phyloP scores from a whole-genome alignment of 2,888 invertebrate species.

The Venustoraphidia nigricollis region DNA sequence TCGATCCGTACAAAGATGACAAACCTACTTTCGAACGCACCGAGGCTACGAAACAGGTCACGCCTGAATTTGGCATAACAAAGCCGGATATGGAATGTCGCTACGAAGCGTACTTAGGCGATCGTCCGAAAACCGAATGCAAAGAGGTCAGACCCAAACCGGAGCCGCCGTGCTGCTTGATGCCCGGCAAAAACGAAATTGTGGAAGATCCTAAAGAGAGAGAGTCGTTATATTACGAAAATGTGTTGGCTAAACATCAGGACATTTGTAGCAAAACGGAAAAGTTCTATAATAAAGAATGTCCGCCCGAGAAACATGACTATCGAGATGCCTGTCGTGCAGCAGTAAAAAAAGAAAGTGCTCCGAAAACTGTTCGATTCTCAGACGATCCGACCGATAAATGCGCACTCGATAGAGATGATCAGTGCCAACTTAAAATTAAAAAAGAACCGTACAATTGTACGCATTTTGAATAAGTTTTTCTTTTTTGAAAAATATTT shows the following conservation, averaged over 20 bases:
- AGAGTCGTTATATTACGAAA: conserved; percentile 23
- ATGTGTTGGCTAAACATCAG: conserved; percentile 21
- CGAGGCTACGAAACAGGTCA: too few species aligned
- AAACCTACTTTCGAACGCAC: too few species aligned
- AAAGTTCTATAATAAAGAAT: conserved; percentile 14
- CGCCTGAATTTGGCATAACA: background rate
- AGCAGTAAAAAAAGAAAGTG: background rate
- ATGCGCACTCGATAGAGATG: conserved; percentile 19
- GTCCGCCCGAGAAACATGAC: conserved; percentile 2
- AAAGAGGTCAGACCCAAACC: background rate
- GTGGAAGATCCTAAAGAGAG: conserved; percentile 25
- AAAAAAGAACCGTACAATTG: conserved; percentile 21
- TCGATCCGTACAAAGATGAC: too few species aligned
- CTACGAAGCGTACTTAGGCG: background rate
- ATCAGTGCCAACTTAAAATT: conserved; percentile 22
- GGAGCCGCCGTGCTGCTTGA: conserved; percentile 3
- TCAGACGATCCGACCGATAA: conserved; percentile 13
- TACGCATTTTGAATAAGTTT: conserved; percentile 17
- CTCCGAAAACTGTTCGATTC: conserved; percentile 6
- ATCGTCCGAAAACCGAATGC: conserved; percentile 3
- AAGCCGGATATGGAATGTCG: background rate
- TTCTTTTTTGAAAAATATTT: background rate
- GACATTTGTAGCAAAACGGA: conserved; percentile 20
- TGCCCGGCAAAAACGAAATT: conserved; percentile 6
- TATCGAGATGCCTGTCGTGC: background rate